phyloP scores from a whole-genome alignment of 2,113 vertebrate genomes.

The Daboia siamensis region DNA sequence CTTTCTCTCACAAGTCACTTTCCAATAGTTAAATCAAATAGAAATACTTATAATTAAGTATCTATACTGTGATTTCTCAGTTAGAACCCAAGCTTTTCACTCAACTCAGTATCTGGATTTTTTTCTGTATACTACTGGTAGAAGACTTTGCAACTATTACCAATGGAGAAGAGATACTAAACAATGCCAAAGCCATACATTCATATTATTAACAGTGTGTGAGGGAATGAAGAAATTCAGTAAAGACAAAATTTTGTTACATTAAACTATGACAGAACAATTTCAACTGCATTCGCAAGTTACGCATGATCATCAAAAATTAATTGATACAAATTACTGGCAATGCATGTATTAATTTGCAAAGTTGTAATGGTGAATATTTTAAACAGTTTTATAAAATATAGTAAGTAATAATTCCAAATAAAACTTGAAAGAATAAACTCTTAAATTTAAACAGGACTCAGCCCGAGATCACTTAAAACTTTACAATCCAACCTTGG shows the following conservation, averaged over 20 bases:
- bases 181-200: neutral
- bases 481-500: neutral
- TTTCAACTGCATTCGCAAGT: neutral
- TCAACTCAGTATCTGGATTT: neutral
- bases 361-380: neutral
- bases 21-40: neutral
- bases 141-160: neutral
- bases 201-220: neutral
- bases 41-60: neutral
- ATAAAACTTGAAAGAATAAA: neutral
- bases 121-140: neutral
- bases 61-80: neutral
- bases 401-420: neutral
- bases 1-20: neutral
- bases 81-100: neutral
- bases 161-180: neutral
- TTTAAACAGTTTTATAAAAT: neutral
- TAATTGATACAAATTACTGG: neutral
- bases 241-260: neutral
- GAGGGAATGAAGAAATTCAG: neutral
- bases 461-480: neutral
- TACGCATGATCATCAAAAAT: neutral
- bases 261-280: neutral
- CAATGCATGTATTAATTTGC: neutral
- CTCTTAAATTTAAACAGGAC: neutral